Conservation (phyloP, 2,797 vertebrate species). For the Alcedo quadribrachys region DNA sequence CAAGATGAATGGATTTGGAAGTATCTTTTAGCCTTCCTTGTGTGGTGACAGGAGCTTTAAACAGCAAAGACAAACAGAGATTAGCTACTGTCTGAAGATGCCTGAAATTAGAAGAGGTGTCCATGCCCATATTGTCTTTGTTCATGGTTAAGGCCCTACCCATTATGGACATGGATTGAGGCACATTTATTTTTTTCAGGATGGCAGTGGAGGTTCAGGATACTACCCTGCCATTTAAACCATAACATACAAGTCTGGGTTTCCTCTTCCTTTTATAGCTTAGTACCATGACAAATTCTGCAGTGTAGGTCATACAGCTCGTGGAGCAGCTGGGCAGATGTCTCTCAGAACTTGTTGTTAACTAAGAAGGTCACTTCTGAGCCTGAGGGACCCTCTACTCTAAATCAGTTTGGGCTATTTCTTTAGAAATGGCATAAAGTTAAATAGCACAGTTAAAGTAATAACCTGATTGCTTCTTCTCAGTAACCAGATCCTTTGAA, state of each 20-base stretch:
- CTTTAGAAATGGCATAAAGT: not conserved
- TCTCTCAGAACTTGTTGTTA: not conserved
- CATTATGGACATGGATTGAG: not conserved
- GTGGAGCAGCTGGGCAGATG: not conserved
- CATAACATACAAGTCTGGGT: too few species aligned
- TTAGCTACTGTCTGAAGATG: not conserved
- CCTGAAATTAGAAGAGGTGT: not conserved
- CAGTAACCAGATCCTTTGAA: not conserved
- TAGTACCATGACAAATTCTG: not conserved
- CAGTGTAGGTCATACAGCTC: not conserved
- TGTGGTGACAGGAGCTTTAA: not conserved
- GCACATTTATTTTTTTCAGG: not conserved
- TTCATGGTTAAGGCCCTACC: fast-evolving
- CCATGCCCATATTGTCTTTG: not conserved
- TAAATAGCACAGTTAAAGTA: not conserved
- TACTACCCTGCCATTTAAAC: not conserved
- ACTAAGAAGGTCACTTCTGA: not conserved
- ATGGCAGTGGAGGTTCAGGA: not conserved
- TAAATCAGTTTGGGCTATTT: not conserved
- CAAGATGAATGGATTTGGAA: not conserved
- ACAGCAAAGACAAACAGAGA: not conserved
- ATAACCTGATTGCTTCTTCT: not conserved
- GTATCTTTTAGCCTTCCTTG: not conserved
- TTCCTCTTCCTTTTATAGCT: not conserved
- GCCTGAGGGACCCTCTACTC: not conserved